Conservation (phyloP, 2,113 vertebrate genomes). For the Pavo muticus region DNA sequence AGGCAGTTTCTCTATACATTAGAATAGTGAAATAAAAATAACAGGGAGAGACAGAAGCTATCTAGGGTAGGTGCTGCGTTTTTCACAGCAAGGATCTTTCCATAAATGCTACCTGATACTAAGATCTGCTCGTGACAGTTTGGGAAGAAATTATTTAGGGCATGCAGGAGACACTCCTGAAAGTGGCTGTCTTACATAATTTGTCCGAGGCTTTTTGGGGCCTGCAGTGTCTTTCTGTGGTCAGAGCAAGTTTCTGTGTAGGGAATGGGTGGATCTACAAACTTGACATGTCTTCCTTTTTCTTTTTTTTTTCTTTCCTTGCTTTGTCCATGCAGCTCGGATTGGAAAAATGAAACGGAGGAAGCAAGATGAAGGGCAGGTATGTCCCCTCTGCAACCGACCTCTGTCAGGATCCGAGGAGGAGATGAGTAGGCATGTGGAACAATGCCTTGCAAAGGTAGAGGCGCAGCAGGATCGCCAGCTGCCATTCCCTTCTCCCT, state of each 20-base stretch:
- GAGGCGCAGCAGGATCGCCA: conserved; percentile 77
- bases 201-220: background rate
- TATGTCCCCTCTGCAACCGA: conserved; percentile 99
- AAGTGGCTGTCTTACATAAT: background rate
- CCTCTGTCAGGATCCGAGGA: conserved; percentile 98
- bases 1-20: background rate
- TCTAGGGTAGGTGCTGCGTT: background rate
- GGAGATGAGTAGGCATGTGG: conserved; percentile 99
- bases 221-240: background rate
- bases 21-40: background rate
- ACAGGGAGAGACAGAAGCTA: background rate
- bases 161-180: background rate
- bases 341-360: conserved; percentile 99
- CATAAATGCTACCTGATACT: background rate
- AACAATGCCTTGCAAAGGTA: conserved; percentile 99
- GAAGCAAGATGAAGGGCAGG: conserved; percentile 99
- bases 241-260: background rate
- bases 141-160: background rate
- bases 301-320: conserved; percentile 3
- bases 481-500: conserved; percentile 63
- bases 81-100: background rate
- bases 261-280: background rate
- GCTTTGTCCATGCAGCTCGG: conserved; percentile 87
- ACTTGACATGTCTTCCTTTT: conserved; percentile 24
- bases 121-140: background rate